phyloP scores from a whole-genome alignment of 2,113 vertebrate genomes.

The Cebus imitator region DNA sequence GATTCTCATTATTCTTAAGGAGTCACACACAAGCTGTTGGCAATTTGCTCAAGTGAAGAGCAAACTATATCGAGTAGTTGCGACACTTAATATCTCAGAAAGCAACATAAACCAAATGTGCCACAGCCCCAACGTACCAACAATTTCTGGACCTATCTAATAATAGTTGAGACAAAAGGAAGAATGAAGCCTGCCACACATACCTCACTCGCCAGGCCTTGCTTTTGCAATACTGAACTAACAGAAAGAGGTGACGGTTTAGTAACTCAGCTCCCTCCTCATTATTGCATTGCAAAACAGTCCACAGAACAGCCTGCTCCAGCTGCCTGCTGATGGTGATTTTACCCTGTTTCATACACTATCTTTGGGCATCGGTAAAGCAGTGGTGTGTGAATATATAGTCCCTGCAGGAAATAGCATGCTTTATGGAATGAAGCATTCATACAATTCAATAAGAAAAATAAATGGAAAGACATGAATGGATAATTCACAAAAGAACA shows the following conservation, averaged over 20 bases:
- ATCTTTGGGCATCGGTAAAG: background rate
- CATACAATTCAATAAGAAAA: background rate
- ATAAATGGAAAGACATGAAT: background rate
- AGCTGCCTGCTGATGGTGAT: background rate
- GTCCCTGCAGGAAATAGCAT: background rate
- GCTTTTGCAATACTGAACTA: constrained; percentile 48
- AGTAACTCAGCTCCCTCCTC: background rate
- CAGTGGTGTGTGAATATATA: background rate
- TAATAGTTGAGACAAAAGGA: constrained; percentile 2
- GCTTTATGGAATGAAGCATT: background rate
- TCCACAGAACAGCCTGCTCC: background rate
- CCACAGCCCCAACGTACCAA: background rate
- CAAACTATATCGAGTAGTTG: constrained; percentile 23
- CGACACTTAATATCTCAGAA: constrained; percentile 10
- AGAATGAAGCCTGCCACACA: background rate
- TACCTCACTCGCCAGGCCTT: background rate
- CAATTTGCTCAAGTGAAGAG: constrained; percentile 59
- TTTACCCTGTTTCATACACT: background rate
- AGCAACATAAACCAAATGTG: background rate
- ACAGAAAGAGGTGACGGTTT: constrained; percentile 36
- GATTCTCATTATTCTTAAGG: constrained; percentile 61
- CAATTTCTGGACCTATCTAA: constrained; percentile 3
- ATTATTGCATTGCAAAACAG: background rate
- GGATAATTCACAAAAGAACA: background rate
- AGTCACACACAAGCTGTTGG: constrained; percentile 61